Evolutionary conservation across 2,888 invertebrate genomes (phyloP), one percentile per base, ranked within the genome.

Genomic region (Tupiocoris notatus): DNA sequence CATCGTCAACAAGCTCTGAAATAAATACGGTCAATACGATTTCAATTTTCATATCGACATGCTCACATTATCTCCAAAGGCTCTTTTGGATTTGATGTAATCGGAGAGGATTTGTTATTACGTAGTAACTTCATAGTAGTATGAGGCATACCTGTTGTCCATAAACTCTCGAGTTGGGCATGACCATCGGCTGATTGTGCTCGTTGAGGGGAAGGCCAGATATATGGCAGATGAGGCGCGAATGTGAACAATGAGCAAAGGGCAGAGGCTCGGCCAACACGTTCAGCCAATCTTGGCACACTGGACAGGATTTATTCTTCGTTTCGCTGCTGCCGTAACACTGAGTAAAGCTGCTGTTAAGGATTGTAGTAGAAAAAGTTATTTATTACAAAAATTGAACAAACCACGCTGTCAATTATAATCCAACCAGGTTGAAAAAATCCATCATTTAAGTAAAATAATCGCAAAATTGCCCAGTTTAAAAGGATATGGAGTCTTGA

Each of bases 141-240:
- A 21, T 22, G 6, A 58, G 16, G 67, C 23, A 77, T 39, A 93
- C 93, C 88, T 93, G 89, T 86, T 95, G 94, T 9, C 96, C 96
- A 83, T 96, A 98, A 77, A 99, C 96, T 85, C 95, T 93, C 75
- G 98, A 98, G 86, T 98, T 98, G 79, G 99, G 99, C 85, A 99
- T 88, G 91, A 97, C 96, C 92, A 98, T 94, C 12, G 98, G 98
- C 81, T 95, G 95, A 86, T 98, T 98, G 85, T 98, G 93, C 84
- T 98, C 98, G 86, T 99, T 97, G 82, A 99, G 88, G 65, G 96
- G 92, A 81, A 92, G 88, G 24, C 95, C 94, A 78, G 94, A 93
- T 81, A 98, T 91, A 83, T 89, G 87, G 85, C 98, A 99, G 82
- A 98, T 93, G 74, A 98, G 89, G 74, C 96, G 90, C 79, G 97